Evolutionary conservation across 2,113 vertebrate genomes (phyloP).

Genomic region (Pardalotus punctatus): DNA sequence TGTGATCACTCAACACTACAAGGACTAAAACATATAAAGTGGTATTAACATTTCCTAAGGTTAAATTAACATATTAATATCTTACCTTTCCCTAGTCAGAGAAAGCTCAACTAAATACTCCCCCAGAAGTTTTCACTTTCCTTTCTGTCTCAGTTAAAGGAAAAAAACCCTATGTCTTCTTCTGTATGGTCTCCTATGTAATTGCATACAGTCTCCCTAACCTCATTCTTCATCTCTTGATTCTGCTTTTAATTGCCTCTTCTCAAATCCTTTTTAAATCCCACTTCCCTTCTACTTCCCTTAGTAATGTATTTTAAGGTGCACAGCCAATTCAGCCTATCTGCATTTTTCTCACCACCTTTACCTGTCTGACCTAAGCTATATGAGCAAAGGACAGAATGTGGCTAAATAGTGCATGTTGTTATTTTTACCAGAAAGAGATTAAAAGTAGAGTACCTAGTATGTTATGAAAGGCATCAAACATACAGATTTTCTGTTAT

Average conservation of each 20-base stretch:
- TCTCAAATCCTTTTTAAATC: neutral
- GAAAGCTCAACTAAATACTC: neutral
- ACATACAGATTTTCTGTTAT: neutral
- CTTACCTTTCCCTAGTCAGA: neutral
- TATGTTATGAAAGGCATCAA: neutral
- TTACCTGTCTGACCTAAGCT: neutral
- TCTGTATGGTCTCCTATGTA: neutral
- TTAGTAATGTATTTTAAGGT: neutral
- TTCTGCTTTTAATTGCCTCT: neutral
- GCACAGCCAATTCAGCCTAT: neutral
- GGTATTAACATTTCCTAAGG: neutral
- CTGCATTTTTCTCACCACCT: neutral
- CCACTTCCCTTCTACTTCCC: neutral
- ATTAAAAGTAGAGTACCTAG: neutral
- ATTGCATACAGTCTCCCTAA: neutral
- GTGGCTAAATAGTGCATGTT: neutral
- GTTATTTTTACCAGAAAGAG: neutral
- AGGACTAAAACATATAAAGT: neutral
- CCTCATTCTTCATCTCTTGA: neutral
- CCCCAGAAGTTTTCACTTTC: neutral
- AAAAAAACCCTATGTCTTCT: rapidly evolving
- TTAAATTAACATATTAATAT: neutral
- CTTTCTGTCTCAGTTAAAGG: neutral
- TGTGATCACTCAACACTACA: neutral
- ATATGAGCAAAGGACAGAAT: neutral